Evolutionary conservation across 2,113 vertebrate genomes (phyloP).

Genomic region (Pygoscelis antarcticus): DNA sequence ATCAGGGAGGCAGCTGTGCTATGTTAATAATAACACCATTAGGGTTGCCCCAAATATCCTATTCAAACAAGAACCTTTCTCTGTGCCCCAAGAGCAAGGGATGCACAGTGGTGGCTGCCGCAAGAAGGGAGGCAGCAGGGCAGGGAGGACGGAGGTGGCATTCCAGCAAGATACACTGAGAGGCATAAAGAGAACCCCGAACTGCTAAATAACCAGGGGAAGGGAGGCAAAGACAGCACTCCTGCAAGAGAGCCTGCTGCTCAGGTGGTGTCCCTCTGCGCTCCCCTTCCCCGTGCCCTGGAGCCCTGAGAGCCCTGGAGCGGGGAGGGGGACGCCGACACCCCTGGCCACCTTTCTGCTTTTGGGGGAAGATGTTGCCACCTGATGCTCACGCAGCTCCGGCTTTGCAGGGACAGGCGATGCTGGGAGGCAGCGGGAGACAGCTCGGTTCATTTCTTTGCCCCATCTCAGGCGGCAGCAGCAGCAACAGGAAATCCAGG

Average conservation of each 20-base stretch:
- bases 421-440: background rate
- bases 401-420: background rate
- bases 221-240: background rate
- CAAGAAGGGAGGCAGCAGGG: background rate
- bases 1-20: background rate
- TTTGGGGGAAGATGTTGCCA: background rate
- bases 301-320: rapidly evolving
- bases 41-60: background rate
- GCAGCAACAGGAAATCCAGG: conserved; percentile 35
- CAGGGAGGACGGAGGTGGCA: background rate
- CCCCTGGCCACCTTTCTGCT: background rate
- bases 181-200: rapidly evolving
- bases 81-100: background rate
- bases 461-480: background rate
- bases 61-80: background rate
- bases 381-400: background rate
- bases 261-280: rapidly evolving
- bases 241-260: background rate
- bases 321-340: rapidly evolving
- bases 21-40: rapidly evolving
- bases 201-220: rapidly evolving
- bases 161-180: background rate
- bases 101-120: rapidly evolving
- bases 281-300: background rate
- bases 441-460: background rate